Evolutionary conservation across 2,113 vertebrate species (phyloP), one percentile per base, ranked within the genome.

Genomic region (Nesogale talazaci): DNA sequence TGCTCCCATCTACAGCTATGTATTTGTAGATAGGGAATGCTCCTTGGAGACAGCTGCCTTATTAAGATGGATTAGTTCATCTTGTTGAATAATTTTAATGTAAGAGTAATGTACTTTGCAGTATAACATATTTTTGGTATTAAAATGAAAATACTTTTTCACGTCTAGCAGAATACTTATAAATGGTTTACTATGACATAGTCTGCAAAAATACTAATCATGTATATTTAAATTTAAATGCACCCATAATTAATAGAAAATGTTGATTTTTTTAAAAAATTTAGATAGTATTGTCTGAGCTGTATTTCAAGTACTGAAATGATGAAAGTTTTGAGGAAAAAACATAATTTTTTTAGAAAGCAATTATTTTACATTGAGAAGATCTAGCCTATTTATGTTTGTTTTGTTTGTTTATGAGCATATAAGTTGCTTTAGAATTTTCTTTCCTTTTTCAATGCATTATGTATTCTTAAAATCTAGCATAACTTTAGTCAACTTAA

Each of bases 331-430:
- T 98, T 67, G 94, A 96, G 95, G 94, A 90, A 96, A 95, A 85
- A 89, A 89, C 93, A 95, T 91, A 92, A 95, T 69, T 61, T 69
- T 61, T 61, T 61, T 8, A 22, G 95, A 56, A 89, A 92, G 85
- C 14, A 29, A 93, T 94, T 96, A 93, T 96, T 97, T 93, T 79
- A 94, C 95, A 95, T 95, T 59, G 90, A 56, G 90, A 76, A 79
- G 23, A 59, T 77, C 83, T 88, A 94, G 72, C 92, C 67, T 90
- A 82, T 67, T 83, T 95, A 5, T 93, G 40, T 86, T 90, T 97
- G 57, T 97, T 90, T 95, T 97, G 97, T 98, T 98, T 98, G 97
- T 95, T 86, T 46, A 19, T 14, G 67, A 83, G 80, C 15, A 97
- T 97, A 97, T 69, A 36, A 65, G 89, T 97, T 97, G 89, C 77